Base-by-base conservation (phyloP, 1,140 invertebrate species). In the Mylabris phalerata region DNA sequence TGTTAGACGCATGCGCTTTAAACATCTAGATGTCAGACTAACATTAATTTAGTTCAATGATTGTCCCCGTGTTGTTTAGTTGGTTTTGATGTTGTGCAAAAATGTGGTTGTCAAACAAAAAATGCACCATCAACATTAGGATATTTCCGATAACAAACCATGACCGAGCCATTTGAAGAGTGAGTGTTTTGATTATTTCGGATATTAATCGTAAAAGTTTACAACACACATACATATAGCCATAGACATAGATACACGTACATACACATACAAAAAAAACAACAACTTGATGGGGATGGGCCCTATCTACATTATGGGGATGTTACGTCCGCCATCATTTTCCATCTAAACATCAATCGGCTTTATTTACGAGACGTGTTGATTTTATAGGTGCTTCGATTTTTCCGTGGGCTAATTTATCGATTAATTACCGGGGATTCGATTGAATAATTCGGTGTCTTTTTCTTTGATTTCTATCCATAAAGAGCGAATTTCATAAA, bases 111-210 rank as follows among this genome's bases (percentile, higher is more conserved):
- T 66, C 61, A 65, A 65, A 66, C 64, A 66, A 80, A 76, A 82
- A 80, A 81, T 80, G 77, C 78, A 79, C 79, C 77, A 78, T 79
- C 79, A 65, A 56, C 59, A 82, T 78, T 84, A 84, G 81, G 77
- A 81, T 78, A 81, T 83, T 82, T 77, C 77, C 79, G 77, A 80
- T 81, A 74, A 83, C 81, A 76, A 84, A 84, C 78, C 83, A 85
- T 85, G 83, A 84, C 82, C 80, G 84, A 84, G 79, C 79, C 80
- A 81, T 82, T 80, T 85, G 84, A 85, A 79, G 84, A 84, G 84
- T 85, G 78, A 84, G 82, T 82, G 65, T 48, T 46, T 19, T 57
- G 43, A 54, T 54, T 54, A 32, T 32, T 5, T 7, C 4, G 32
- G 7, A 32, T 32, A 4, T 4, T 32, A 32, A 5, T 32, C 7